Conservation (phyloP, 2,888 invertebrate genomes). For the Scaptomyza caliginosa region DNA sequence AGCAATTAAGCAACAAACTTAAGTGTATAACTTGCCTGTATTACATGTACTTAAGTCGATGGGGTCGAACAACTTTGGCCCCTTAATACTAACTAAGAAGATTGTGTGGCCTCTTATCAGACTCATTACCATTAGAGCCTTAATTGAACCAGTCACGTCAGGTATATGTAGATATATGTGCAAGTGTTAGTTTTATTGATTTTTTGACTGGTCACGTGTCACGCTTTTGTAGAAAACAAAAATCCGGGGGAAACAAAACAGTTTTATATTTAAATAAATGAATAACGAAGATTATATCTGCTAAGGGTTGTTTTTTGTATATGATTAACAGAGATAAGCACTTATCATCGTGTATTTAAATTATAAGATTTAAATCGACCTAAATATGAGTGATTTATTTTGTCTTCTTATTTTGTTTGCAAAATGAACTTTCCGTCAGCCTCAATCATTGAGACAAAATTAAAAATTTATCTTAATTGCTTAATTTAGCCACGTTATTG, state of each 20-base stretch:
- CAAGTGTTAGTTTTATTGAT: constrained; percentile 29
- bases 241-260: background rate
- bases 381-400: too few species aligned
- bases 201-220: constrained; percentile 24
- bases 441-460: too few species aligned
- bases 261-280: too few species aligned
- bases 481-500: too few species aligned
- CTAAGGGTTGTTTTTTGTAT: too few species aligned
- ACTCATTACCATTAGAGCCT: constrained; percentile 45
- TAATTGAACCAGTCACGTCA: constrained; percentile 45
- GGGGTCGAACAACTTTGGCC: constrained; percentile 22
- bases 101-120: constrained; percentile 44
- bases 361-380: too few species aligned
- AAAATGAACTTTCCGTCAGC: too few species aligned
- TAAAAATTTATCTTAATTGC: too few species aligned
- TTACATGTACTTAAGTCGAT: constrained; percentile 42
- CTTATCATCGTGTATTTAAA: too few species aligned
- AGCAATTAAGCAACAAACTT: constrained; percentile 34
- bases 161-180: constrained; percentile 4
- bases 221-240: constrained; percentile 10
- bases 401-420: too few species aligned
- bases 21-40: constrained; percentile 36
- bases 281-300: too few species aligned
- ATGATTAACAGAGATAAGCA: too few species aligned
- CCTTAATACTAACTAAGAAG: constrained; percentile 32